These are phyloP conservation scores for Peromyscus californicus DNA, from an alignment of 2,113 vertebrate species.

Conservation along the genomic window DNA sequence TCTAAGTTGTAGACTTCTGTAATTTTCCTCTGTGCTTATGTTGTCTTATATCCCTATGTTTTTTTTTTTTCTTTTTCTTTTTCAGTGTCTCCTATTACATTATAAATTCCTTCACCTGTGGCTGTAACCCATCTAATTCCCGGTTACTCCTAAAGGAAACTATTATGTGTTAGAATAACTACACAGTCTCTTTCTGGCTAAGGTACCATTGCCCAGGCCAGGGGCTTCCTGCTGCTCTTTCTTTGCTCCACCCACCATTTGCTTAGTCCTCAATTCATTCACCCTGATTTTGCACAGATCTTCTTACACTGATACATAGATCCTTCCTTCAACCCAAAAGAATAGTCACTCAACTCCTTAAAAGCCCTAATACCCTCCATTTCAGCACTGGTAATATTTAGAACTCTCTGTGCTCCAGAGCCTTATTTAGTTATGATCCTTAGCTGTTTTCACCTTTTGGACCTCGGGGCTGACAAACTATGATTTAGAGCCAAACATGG, in stretches of 20 bases:
- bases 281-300: not conserved
- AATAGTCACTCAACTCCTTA: not conserved
- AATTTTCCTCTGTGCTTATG: not conserved
- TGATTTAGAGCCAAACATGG: not conserved
- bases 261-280: not conserved
- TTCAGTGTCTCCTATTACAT: not conserved
- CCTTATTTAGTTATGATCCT: not conserved
- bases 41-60: not conserved
- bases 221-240: not conserved
- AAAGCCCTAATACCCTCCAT: not conserved
- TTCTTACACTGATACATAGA: not conserved
- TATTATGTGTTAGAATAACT: not conserved
- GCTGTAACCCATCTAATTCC: no score
- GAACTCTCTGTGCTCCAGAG: not conserved
- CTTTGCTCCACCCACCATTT: not conserved
- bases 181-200: not conserved
- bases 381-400: not conserved
- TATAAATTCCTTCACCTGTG: not conserved
- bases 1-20: not conserved
- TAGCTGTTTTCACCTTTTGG: not conserved
- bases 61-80: not conserved
- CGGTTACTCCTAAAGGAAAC: not conserved
- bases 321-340: not conserved
- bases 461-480: not conserved
- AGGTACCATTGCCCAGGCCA: not conserved